Evolutionary conservation across 1,140 invertebrate genomes (phyloP), one percentile per base, ranked within the genome.

Genomic region (Maconellicoccus hirsutus): DNA sequence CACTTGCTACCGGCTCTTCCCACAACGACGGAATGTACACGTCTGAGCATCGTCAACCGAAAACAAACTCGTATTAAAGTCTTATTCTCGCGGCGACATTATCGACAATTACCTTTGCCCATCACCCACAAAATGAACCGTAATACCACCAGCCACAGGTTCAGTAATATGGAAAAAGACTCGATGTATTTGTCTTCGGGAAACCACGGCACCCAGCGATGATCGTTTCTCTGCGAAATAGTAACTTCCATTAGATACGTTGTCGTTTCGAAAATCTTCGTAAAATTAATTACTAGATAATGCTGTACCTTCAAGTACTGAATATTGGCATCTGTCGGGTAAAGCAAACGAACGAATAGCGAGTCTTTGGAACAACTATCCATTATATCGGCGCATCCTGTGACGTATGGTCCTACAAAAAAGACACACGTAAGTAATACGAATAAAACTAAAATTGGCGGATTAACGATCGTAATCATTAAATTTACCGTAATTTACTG

Each of bases 191-290:
- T 80, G 72, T 81, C 79, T 75, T 84, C 77, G 29, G 84, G 83
- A 42, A 84, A 77, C 86, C 86, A 87, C 1, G 80, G 76, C 10
- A 84, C 79, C 83, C 83, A 86, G 76, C 80, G 78, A 74, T 59
- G 80, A 73, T 69, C 80, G 74, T 74, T 78, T 77, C 81, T 82
- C 74, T 69, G 79, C 77, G 70, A 73, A 72, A 71, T n/a, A 73
- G 22, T 63, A 71, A 33, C 26, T n/a, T n/a, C n/a, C n/a, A n/a
- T 70, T 14, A 70, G 19, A 61, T 14, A 52, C 16, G 39, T 29
- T 52, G 21, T 52, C 14, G 7, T 7, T 19, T 23, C 1, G 22
- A 19, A 16, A 70, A 70, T 29, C 71, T 6, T 6, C 12, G 4
- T 33, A 33, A 33, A 33, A 33, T 33, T 6, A 3, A 3, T 33